Conservation (phyloP, 2,113 vertebrate genomes). For the Pica pica region DNA sequence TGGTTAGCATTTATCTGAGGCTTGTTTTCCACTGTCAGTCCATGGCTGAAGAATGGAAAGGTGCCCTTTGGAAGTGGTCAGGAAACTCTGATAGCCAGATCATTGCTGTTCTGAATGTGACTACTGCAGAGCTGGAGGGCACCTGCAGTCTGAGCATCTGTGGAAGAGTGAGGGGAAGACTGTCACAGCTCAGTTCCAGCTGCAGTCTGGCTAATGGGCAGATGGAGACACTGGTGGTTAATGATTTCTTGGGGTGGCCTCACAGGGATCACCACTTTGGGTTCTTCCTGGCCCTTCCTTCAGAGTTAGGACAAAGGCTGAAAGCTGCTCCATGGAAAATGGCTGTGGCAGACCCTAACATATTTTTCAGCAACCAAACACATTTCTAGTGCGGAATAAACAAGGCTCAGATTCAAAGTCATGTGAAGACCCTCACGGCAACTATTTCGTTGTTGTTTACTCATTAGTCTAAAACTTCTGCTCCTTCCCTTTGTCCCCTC, state of each 20-base stretch:
- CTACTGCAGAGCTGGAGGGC: neutral
- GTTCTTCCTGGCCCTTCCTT: neutral
- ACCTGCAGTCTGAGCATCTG: neutral
- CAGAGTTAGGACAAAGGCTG: neutral
- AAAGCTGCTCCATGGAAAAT: neutral
- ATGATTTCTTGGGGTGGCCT: too few species aligned
- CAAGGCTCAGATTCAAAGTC: neutral
- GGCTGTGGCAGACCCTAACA: accelerated
- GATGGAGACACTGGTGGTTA: neutral
- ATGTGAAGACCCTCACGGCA: neutral
- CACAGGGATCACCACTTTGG: neutral
- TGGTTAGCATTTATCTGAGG: neutral
- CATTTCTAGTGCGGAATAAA: neutral
- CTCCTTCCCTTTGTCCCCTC: neutral
- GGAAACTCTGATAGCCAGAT: neutral
- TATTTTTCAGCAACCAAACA: neutral
- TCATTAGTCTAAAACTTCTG: neutral
- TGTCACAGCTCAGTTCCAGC: neutral
- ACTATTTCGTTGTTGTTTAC: neutral
- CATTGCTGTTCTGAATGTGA: accelerated
- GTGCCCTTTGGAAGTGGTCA: neutral
- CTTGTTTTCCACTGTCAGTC: neutral
- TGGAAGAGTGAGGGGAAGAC: neutral
- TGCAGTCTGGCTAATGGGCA: neutral
- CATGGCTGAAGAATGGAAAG: neutral